phyloP scores from a whole-genome alignment of 2,113 vertebrate genomes.

The Murina feae region DNA sequence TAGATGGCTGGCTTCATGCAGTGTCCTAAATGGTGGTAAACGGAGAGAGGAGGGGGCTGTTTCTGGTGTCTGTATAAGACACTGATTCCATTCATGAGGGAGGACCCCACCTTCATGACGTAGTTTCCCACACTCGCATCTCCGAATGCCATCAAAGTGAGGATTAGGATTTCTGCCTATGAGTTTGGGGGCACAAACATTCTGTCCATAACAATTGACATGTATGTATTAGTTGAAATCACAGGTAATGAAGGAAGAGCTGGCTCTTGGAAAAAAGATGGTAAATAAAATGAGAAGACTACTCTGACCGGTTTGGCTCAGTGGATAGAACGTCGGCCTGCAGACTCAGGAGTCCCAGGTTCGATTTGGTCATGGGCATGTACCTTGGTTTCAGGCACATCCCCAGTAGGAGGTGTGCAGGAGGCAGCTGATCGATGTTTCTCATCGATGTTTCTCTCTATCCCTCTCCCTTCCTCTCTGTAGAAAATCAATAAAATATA shows the following conservation, averaged over 20 bases:
- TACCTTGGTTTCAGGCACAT: too few species aligned
- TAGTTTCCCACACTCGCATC: background rate
- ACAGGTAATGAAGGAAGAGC: background rate
- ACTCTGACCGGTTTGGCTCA: too few species aligned
- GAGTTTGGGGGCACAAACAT: background rate
- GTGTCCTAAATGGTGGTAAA: background rate
- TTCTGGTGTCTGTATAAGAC: background rate
- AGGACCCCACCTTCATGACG: background rate
- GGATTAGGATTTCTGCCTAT: too few species aligned
- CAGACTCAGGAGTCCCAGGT: too few species aligned
- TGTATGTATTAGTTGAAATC: background rate
- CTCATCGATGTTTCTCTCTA: too few species aligned
- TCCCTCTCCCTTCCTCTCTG: too few species aligned
- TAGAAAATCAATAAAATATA: too few species aligned
- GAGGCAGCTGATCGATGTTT: too few species aligned
- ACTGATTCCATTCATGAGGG: background rate
- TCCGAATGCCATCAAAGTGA: background rate
- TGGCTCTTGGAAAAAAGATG: background rate
- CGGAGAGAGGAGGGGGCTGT: background rate
- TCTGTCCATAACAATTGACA: background rate
- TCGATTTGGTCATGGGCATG: too few species aligned
- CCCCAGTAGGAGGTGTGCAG: too few species aligned
- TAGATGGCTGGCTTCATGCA: background rate
- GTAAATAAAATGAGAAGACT: background rate
- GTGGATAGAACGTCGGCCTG: too few species aligned